Conservation (phyloP, 1,140 invertebrate genomes). For the Ceratina japonica region DNA sequence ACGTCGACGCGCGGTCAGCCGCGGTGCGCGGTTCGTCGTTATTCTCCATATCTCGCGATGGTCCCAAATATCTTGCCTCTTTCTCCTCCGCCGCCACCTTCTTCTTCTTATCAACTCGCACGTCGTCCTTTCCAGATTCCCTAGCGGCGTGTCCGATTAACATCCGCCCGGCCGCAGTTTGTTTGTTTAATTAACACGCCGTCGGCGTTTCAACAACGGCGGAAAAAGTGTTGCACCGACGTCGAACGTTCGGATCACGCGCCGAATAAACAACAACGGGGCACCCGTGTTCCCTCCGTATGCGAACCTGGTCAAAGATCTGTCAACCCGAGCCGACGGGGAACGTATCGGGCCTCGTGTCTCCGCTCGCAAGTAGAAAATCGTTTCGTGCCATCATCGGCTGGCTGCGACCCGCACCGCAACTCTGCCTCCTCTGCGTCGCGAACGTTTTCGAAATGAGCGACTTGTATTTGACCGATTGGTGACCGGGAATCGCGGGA, state of each 20-base stretch:
- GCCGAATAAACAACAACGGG: not conserved
- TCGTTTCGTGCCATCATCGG: constrained; percentile 21
- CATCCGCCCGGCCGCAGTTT: constrained; percentile 35
- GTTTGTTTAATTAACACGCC: constrained; percentile 50
- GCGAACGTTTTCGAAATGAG: not conserved
- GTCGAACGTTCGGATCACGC: constrained; percentile 34
- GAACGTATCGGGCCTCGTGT: constrained; percentile 16
- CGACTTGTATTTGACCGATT: not conserved
- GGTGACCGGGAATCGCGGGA: not conserved
- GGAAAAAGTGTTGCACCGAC: constrained; percentile 14
- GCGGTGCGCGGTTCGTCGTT: constrained; percentile 24
- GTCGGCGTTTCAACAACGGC: constrained; percentile 25
- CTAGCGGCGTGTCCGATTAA: constrained; percentile 23
- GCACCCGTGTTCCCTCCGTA: not conserved
- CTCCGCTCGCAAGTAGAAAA: not conserved
- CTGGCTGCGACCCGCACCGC: not conserved
- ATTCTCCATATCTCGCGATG: constrained; percentile 41
- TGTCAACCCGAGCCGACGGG: constrained; percentile 26
- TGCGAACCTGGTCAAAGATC: no score
- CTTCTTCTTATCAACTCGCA: constrained; percentile 43
- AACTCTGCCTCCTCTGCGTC: not conserved
- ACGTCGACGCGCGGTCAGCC: constrained; percentile 44
- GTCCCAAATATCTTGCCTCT: constrained; percentile 39
- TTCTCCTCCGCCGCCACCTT: constrained; percentile 40
- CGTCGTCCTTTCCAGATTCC: constrained; percentile 49